These are phyloP conservation scores for Fulica atra DNA, from an alignment of 2,113 vertebrate genomes.

Conservation along the genomic window DNA sequence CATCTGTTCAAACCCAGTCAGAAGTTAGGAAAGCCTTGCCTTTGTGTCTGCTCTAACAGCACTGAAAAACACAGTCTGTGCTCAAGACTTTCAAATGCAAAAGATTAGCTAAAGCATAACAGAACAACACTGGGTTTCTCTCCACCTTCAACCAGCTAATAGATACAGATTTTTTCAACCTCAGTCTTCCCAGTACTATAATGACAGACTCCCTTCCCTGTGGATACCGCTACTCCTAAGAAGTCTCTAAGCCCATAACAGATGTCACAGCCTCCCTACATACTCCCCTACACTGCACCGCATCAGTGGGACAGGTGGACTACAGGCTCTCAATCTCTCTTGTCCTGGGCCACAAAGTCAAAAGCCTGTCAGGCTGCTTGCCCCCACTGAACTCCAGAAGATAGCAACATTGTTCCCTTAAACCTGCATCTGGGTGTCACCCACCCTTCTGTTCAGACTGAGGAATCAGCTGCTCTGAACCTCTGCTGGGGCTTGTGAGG, in stretches of 20 bases:
- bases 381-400: neutral
- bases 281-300: neutral
- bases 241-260: neutral
- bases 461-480: neutral
- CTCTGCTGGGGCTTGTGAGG: neutral
- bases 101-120: neutral
- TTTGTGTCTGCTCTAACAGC: too few relatives aligned
- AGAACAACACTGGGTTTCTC: neutral
- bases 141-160: neutral
- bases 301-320: neutral
- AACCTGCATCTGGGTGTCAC: neutral
- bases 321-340: neutral
- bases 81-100: neutral
- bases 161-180: neutral
- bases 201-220: accelerated
- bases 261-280: neutral
- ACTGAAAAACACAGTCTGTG: neutral
- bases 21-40: too few relatives aligned
- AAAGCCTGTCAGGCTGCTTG: neutral
- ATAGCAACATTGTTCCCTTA: neutral
- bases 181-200: neutral
- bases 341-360: neutral
- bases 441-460: neutral
- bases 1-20: neutral
- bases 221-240: neutral